phyloP scores from a whole-genome alignment of 2,113 vertebrate species.

The Pipra filicauda region DNA sequence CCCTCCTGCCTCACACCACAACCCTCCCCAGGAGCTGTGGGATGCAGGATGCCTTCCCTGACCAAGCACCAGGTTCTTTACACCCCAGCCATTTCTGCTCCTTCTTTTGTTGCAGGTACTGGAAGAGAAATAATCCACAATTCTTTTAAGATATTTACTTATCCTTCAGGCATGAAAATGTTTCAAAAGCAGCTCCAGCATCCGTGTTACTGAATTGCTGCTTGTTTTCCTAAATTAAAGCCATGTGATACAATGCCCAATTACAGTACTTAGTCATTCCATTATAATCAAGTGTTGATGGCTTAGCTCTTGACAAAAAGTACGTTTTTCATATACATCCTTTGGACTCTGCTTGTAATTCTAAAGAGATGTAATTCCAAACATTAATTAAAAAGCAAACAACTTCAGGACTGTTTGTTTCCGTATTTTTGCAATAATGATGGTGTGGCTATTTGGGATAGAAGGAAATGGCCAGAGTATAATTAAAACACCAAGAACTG shows the following conservation, averaged over 20 bases:
- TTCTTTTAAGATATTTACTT: background rate
- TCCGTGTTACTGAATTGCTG: background rate
- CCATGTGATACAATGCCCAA: background rate
- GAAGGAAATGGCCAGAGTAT: background rate
- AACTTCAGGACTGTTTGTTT: background rate
- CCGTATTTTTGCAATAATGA: background rate
- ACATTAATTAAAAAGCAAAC: background rate
- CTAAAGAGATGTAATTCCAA: background rate
- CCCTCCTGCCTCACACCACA: background rate
- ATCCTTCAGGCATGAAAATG: background rate
- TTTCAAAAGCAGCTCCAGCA: background rate
- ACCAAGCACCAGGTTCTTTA: background rate
- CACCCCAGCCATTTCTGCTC: background rate
- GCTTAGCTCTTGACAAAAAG: background rate
- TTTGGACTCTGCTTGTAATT: background rate
- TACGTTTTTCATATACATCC: background rate
- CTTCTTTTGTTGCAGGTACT: background rate
- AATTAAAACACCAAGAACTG: background rate
- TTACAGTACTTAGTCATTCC: background rate
- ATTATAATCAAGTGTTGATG: background rate
- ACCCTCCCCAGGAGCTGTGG: fast-evolving
- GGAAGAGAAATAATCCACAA: background rate
- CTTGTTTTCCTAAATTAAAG: constrained; percentile 31
- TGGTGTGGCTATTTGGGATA: background rate
- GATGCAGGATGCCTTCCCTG: background rate